These are phyloP conservation scores for Silvanus unidentatus DNA, from an alignment of 2,888 invertebrate genomes.

Conservation along the genomic window DNA sequence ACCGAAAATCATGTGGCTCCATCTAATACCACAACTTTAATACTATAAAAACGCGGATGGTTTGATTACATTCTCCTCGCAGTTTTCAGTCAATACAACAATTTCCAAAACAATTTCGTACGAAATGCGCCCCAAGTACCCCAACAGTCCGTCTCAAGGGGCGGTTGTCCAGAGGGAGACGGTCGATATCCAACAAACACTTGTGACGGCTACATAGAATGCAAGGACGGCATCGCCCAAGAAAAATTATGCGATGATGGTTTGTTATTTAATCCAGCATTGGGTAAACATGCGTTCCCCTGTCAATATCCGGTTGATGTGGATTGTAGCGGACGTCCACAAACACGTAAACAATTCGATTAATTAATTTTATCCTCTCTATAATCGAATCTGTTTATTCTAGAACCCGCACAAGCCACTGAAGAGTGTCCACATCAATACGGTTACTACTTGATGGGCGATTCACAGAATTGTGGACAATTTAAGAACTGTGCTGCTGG, in stretches of 20 bases:
- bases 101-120: slow-evolving; percentile 14
- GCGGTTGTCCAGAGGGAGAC: slow-evolving; percentile 26
- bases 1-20: too few relatives aligned
- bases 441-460: slow-evolving; percentile 71
- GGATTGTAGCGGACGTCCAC: slow-evolving; percentile 64
- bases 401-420: slow-evolving; percentile 67
- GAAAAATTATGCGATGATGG: slow-evolving; percentile 80
- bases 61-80: neutral
- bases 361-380: neutral
- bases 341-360: slow-evolving; percentile 54
- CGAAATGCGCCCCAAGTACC: slow-evolving; percentile 22
- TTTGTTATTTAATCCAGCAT: slow-evolving; percentile 68
- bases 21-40: too few relatives aligned
- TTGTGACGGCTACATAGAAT: slow-evolving; percentile 46
- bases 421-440: slow-evolving; percentile 79
- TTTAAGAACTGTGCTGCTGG: slow-evolving; percentile 80
- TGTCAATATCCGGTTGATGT: slow-evolving; percentile 83
- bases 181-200: slow-evolving; percentile 29
- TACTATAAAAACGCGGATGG: too few relatives aligned
- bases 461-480: slow-evolving; percentile 62
- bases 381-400: too few relatives aligned
- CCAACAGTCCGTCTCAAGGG: slow-evolving; percentile 8
- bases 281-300: slow-evolving; percentile 62
- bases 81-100: slow-evolving; percentile 7
- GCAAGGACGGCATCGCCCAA: slow-evolving; percentile 64